Percentiles rank a stretch among this genome's conserved stretches.
Conservation (phyloP, 2,888 invertebrate species). For the Odontothrips loti region DNA sequence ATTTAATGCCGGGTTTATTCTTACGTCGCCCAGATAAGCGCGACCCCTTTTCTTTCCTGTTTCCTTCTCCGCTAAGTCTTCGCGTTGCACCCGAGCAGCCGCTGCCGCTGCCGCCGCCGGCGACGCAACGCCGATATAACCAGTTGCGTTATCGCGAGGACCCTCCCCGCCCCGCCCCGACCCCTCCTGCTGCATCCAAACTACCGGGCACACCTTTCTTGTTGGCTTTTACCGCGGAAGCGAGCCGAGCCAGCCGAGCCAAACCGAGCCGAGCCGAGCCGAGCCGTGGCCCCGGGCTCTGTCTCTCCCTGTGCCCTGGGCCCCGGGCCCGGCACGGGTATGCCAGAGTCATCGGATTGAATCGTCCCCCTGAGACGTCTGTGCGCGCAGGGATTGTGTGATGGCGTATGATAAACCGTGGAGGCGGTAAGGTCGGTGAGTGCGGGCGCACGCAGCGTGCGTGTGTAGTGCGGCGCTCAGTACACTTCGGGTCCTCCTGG, state of each 20-base stretch:
- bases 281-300: background rate
- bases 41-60: too few species aligned
- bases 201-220: background rate
- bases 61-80: background rate
- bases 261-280: background rate
- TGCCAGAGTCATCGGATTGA: background rate
- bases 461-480: background rate
- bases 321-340: background rate
- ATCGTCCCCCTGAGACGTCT: conserved; percentile 14
- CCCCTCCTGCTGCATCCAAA: background rate
- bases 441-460: background rate
- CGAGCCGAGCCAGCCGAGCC: background rate
- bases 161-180: background rate
- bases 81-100: background rate
- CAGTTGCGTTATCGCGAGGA: too few species aligned
- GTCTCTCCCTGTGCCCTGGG: too few species aligned
- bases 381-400: conserved; percentile 8
- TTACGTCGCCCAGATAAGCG: too few species aligned
- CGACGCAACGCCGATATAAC: background rate
- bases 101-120: background rate
- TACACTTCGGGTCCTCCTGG: background rate
- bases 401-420: conserved; percentile 24
- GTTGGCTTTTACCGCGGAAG: background rate
- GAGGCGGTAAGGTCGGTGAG: background rate
- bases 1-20: too few species aligned